Evolutionary conservation across 2,888 invertebrate genomes (phyloP).

Genomic region (Conomelus anceps): DNA sequence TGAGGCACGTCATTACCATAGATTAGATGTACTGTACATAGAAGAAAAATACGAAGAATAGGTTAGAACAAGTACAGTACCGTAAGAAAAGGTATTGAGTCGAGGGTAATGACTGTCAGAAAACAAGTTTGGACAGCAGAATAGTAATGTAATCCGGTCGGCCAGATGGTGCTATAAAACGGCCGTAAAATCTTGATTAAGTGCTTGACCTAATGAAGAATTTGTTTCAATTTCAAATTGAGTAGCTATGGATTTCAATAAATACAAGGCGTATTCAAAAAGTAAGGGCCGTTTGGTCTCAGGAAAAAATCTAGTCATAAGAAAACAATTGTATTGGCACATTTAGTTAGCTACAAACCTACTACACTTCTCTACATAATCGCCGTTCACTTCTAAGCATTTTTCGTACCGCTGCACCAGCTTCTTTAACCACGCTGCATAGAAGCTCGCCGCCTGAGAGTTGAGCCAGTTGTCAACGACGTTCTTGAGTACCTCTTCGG

Average conservation of each 20-base stretch:
- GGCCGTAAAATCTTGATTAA: background rate
- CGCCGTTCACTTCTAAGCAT: no score
- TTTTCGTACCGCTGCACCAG: no score
- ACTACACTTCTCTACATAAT: no score
- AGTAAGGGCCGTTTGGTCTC: no score
- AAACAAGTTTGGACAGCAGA: background rate
- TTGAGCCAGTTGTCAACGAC: no score
- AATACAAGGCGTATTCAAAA: no score
- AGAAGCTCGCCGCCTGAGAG: no score
- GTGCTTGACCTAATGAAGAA: background rate
- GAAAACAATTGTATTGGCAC: no score
- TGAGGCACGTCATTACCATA: background rate
- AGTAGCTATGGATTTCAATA: background rate
- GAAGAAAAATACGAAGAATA: background rate
- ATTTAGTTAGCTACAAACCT: no score
- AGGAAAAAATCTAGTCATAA: no score
- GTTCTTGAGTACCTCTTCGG: no score
- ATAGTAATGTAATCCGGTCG: background rate
- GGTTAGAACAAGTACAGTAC: background rate
- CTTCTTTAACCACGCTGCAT: no score
- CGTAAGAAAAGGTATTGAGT: background rate
- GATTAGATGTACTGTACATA: background rate
- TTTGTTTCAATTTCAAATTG: background rate
- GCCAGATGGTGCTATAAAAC: background rate
- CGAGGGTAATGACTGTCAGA: background rate